Evolutionary conservation across 2,888 invertebrate species (phyloP).

Genomic region (Theretra japonica): DNA sequence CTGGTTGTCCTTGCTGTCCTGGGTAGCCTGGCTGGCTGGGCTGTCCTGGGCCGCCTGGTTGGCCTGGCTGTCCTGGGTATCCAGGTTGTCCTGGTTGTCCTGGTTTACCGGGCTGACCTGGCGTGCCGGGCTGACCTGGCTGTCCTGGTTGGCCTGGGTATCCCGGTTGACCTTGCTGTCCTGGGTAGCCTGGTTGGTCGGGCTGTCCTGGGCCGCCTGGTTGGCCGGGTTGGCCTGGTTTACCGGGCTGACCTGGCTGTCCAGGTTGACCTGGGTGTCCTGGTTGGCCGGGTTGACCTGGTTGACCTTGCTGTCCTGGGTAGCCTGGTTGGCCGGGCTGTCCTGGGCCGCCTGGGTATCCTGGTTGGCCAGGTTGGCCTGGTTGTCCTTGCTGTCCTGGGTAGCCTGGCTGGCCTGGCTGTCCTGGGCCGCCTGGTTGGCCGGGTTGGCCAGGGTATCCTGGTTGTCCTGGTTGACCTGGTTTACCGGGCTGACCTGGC

Average conservation of each 20-base stretch:
- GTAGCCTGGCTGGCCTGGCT: constrained; percentile 49
- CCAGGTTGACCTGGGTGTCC: constrained; percentile 54
- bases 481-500: constrained; percentile 44
- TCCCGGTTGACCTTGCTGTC: constrained; percentile 46
- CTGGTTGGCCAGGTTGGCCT: constrained; percentile 41
- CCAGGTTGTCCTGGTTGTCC: constrained; percentile 55
- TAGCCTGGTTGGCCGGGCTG: constrained; percentile 44
- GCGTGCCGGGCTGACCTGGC: constrained; percentile 61
- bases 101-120: constrained; percentile 46
- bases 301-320: constrained; percentile 50
- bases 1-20: constrained; percentile 31
- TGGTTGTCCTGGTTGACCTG: constrained; percentile 40
- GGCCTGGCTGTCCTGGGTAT: constrained; percentile 52
- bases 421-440: constrained; percentile 39
- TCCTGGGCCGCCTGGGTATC: constrained; percentile 40
- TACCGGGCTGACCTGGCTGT: constrained; percentile 46
- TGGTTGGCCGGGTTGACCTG: constrained; percentile 50
- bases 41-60: constrained; percentile 37
- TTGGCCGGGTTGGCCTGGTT: constrained; percentile 42
- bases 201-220: constrained; percentile 41
- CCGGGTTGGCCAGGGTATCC: constrained; percentile 42
- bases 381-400: constrained; percentile 38
- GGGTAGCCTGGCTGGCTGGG: constrained; percentile 33
- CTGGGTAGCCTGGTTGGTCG: constrained; percentile 43
- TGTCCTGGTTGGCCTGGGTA: constrained; percentile 65